Percentiles rank a stretch among this genome's conserved stretches.
These are phyloP conservation scores for Paralinhomoeus sp. DNA, from an alignment of 2,888 invertebrate species.

Conservation along the genomic window DNA sequence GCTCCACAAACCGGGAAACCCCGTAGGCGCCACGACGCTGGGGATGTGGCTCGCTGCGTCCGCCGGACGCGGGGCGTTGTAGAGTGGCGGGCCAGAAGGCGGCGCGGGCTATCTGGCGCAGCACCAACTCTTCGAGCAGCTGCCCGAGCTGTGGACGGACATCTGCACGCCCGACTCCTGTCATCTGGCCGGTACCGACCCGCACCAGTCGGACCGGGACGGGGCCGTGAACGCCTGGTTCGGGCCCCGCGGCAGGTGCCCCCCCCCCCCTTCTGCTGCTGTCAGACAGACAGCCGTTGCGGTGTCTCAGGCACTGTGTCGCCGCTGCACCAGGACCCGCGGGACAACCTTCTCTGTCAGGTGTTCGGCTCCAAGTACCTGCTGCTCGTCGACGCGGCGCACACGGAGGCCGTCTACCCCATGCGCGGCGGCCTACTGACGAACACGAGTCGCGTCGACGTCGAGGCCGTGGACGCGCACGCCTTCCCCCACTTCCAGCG, in stretches of 20 bases:
- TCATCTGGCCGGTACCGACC: constrained; percentile 18
- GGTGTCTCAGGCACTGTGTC: constrained; percentile 76
- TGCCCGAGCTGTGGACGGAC: constrained; percentile 64
- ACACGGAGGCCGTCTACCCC: constrained; percentile 50
- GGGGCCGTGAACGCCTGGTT: constrained; percentile 63
- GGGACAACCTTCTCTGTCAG: constrained; percentile 22
- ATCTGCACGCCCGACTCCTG: constrained; percentile 73
- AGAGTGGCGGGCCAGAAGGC: no score
- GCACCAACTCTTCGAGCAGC: constrained; percentile 76
- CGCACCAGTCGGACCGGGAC: constrained; percentile 14
- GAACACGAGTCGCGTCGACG: constrained; percentile 77
- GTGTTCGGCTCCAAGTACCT: constrained; percentile 60
- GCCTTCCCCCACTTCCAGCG: constrained; percentile 44
- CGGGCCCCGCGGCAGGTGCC: no score
- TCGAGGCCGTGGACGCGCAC: constrained; percentile 46
- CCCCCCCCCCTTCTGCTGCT: no score
- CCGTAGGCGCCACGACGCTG: no score
- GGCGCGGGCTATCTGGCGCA: constrained; percentile 56
- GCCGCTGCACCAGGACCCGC: constrained; percentile 50
- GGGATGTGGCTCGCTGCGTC: no score
- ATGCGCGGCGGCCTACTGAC: constrained; percentile 43
- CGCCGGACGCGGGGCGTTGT: no score
- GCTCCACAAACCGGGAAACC: no score
- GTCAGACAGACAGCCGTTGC: no score
- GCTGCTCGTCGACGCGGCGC: constrained; percentile 51